phyloP scores from a whole-genome alignment of 2,888 invertebrate species.

The Horisme vitalbata region DNA sequence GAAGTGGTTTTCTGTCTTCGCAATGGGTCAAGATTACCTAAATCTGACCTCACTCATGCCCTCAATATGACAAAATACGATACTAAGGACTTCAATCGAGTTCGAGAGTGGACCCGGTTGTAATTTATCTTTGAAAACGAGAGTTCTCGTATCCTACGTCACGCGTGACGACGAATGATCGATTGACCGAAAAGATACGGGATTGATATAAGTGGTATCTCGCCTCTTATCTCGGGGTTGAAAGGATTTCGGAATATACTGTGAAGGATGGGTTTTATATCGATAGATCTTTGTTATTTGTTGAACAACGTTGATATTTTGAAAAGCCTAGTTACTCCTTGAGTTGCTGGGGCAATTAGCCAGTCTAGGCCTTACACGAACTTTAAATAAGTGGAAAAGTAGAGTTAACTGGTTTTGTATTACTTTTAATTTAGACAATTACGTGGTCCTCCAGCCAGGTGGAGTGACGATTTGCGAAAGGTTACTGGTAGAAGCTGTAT shows the following conservation, averaged over 20 bases:
- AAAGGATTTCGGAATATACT: slow-evolving; percentile 29
- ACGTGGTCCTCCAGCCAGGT: no score
- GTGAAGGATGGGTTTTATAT: background rate
- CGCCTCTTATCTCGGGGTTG: slow-evolving; percentile 23
- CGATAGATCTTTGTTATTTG: background rate
- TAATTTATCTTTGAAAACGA: slow-evolving; percentile 42
- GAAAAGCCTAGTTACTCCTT: no score
- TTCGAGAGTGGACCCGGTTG: slow-evolving; percentile 31
- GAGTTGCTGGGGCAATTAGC: no score
- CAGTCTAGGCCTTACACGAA: no score
- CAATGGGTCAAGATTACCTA: slow-evolving; percentile 12
- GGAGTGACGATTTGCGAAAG: no score
- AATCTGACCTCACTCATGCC: slow-evolving; percentile 10
- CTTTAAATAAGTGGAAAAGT: no score
- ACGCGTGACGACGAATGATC: slow-evolving; percentile 39
- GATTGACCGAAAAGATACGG: slow-evolving; percentile 39
- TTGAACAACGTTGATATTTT: no score
- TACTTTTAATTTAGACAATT: no score
- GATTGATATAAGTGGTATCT: slow-evolving; percentile 36
- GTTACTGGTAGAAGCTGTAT: no score
- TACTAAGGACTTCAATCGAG: slow-evolving; percentile 30
- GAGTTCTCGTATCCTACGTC: slow-evolving; percentile 35
- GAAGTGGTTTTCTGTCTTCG: no score
- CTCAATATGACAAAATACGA: slow-evolving; percentile 17
- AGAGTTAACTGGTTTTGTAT: no score